Evolutionary conservation across 2,113 vertebrate species (phyloP), one percentile per base, ranked within the genome.

Genomic region (Mohoua ochrocephala): DNA sequence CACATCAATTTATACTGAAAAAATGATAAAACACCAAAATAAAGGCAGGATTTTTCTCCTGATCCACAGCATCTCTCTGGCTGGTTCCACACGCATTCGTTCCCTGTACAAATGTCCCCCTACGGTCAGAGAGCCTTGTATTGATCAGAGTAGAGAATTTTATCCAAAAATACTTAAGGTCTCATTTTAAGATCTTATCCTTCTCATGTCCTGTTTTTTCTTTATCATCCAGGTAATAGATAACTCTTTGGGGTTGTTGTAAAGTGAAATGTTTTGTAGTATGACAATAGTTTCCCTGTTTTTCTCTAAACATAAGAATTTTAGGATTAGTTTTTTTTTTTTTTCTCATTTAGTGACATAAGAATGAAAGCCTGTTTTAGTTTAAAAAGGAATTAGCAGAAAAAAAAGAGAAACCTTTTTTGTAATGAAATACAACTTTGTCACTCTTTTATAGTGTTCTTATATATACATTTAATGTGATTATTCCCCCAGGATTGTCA

Each of bases 261-360:
- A 96, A 95, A 97, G 95, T 97, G 94, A 96, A 96, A 74, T 90
- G 87, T 95, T 95, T 97, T 97, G 70, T 92, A 96, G 93, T 88
- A 89, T 67, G 57, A 94, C 63, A 91, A 16, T 84, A 86, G 53
- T 70, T 96, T 82, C 93, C 84, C 60, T 57, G 71, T 13, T 63
- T 94, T 95, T 97, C 95, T 84, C 91, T 97, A 94, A 64, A 87
- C 31, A 63, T 92, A 53, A 88, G 75, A 85, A 78, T 95, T 93
- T 93, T 82, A 91, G 80, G 57, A 89, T 95, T n/a, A n/a, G n/a
- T n/a, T 91, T 95, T 20, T 27, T 22, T 85, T 85, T 74, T 71
- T 76, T 28, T 5, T 15, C 50, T 84, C 64, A 24, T 67, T 86
- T 44, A 70, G 54, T 89, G 84, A 65, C 56, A n/a, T 56, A 93